These are phyloP conservation scores for Emmelina monodactyla DNA, from an alignment of 2,888 invertebrate species.

Conservation along the genomic window DNA sequence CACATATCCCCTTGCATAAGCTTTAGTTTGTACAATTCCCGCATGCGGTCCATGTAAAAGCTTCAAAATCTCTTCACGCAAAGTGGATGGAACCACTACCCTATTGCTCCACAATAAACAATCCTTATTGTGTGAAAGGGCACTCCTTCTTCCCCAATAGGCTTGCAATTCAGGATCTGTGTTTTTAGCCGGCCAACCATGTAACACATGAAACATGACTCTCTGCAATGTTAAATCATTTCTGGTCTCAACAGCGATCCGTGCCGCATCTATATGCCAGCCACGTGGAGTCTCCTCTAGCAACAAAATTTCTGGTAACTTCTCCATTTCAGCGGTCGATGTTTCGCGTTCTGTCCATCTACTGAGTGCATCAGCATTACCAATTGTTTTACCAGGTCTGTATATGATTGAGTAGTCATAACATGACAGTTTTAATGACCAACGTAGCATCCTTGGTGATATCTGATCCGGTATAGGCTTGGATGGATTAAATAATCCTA, in stretches of 20 bases:
- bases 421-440: slow-evolving; percentile 15
- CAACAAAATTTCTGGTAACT: neutral
- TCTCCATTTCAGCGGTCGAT: neutral
- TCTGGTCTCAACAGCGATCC: slow-evolving; percentile 1
- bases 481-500: slow-evolving; percentile 13
- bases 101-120: too few species aligned
- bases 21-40: too few species aligned
- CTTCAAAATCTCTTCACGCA: too few species aligned
- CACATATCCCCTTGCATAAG: too few species aligned
- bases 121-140: too few species aligned
- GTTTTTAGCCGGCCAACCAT: slow-evolving; percentile 14
- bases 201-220: slow-evolving; percentile 7
- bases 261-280: neutral
- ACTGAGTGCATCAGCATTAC: slow-evolving; percentile 16
- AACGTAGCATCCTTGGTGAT: slow-evolving; percentile 15
- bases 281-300: neutral
- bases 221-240: neutral
- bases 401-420: slow-evolving; percentile 16
- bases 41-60: too few species aligned
- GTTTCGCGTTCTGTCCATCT: slow-evolving; percentile 14
- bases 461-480: slow-evolving; percentile 10
- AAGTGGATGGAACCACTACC: too few species aligned
- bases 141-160: too few species aligned
- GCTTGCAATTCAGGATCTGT: too few species aligned
- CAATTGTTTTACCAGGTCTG: slow-evolving; percentile 16